Conservation (phyloP, 1,140 invertebrate genomes). For the Drosophila malerkotliana region DNA sequence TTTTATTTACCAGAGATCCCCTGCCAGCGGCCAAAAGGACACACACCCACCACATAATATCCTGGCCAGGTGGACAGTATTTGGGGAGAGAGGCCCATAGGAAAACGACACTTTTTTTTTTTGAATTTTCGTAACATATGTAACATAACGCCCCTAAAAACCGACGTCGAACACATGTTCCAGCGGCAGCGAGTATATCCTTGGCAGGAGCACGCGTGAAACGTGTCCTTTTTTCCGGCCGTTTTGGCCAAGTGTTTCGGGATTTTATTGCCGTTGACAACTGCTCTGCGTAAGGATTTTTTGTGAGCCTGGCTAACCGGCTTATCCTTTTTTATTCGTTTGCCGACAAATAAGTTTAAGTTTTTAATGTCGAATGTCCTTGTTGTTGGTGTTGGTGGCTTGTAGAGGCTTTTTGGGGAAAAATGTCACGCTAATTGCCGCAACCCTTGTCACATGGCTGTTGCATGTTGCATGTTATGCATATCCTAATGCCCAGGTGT, state of each 20-base stretch:
- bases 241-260: not conserved
- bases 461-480: constrained; percentile 1
- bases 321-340: not conserved
- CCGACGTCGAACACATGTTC: constrained; percentile 23
- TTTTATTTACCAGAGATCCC: not conserved
- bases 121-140: not conserved
- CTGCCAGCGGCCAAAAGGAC: constrained; percentile 46
- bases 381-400: too few species aligned
- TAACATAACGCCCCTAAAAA: constrained; percentile 14
- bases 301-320: not conserved
- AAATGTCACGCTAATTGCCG: not conserved
- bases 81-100: too few species aligned
- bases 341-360: not conserved
- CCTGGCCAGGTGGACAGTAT: not conserved
- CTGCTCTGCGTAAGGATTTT: not conserved
- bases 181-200: not conserved
- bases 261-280: constrained; percentile 22
- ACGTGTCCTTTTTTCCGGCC: constrained; percentile 5
- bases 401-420: not conserved
- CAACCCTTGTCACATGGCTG: not conserved
- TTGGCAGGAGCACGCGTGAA: not conserved
- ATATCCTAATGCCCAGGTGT: constrained; percentile 6
- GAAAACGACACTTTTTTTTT: constrained; percentile 11
- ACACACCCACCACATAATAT: not conserved
- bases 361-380: not conserved